phyloP scores from a whole-genome alignment of 37 sponge, comb jelly and placozoan genomes.

The Agelas oroides region DNA sequence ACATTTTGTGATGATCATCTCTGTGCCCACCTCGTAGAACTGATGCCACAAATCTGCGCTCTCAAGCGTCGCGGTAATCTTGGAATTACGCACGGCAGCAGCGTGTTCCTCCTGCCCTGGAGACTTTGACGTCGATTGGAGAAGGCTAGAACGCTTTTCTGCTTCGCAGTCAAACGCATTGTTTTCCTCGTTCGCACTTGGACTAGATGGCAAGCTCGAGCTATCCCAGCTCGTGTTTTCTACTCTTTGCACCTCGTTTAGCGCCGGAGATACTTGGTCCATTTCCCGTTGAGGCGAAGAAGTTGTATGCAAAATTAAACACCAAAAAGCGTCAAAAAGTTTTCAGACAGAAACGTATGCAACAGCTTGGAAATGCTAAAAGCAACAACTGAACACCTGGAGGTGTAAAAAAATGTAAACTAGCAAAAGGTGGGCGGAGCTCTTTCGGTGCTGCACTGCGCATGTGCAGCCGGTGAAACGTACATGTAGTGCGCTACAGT shows the following conservation, averaged over 20 bases:
- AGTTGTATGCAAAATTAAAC: too few relatives aligned
- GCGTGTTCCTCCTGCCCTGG: too few relatives aligned
- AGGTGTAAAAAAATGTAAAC: conserved; percentile 25
- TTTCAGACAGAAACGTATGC: too few relatives aligned
- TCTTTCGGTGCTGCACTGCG: neutral
- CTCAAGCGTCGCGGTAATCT: conserved; percentile 54
- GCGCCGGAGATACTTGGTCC: conserved; percentile 39
- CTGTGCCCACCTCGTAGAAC: conserved; percentile 78
- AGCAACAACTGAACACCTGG: conserved; percentile 35
- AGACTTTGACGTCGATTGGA: too few relatives aligned
- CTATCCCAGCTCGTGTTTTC: conserved; percentile 25
- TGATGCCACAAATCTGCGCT: conserved; percentile 78
- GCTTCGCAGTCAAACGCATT: too few relatives aligned
- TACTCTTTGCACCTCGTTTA: conserved; percentile 3
- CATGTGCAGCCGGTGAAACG: too few relatives aligned
- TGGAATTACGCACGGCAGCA: neutral
- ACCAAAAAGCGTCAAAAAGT: too few relatives aligned
- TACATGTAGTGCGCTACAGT: too few relatives aligned
- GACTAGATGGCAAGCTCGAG: neutral
- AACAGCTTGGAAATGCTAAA: neutral
- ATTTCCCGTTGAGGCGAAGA: neutral
- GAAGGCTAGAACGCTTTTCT: too few relatives aligned
- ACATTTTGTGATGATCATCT: conserved; percentile 94
- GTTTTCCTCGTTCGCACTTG: too few relatives aligned
- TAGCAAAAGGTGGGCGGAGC: neutral